These are phyloP conservation scores for Sciurus niger DNA, from an alignment of 2,113 vertebrate species.

Conservation along the genomic window DNA sequence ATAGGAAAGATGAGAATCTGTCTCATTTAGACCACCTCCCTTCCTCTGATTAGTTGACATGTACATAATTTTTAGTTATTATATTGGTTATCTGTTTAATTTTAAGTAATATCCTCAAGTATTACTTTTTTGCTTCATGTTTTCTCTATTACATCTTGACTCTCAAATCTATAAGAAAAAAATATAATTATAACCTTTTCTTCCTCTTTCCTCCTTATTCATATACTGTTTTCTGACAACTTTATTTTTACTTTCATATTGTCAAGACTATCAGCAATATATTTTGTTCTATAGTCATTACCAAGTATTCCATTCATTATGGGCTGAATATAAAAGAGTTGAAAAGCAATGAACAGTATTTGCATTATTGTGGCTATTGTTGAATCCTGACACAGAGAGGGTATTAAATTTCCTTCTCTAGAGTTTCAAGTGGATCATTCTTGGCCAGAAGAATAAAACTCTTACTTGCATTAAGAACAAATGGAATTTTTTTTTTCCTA, in stretches of 20 bases:
- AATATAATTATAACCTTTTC: background rate
- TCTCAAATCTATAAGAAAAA: constrained; percentile 12
- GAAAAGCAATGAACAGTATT: background rate
- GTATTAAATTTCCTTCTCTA: background rate
- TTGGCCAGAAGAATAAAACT: background rate
- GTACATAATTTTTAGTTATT: constrained; percentile 51
- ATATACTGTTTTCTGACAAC: background rate
- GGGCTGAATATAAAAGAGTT: constrained; percentile 39
- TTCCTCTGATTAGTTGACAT: background rate
- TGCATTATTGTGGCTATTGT: constrained; percentile 6
- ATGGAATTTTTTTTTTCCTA: background rate
- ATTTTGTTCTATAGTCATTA: background rate
- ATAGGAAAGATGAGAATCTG: constrained; percentile 25
- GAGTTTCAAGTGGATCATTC: background rate
- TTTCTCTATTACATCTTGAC: constrained; percentile 24
- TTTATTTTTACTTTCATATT: constrained; percentile 55
- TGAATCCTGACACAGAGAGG: background rate
- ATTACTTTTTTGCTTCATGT: constrained; percentile 49
- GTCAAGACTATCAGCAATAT: background rate
- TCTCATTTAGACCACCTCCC: background rate
- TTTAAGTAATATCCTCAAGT: constrained; percentile 37
- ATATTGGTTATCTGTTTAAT: background rate
- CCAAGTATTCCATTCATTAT: background rate
- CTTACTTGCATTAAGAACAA: constrained; percentile 32
- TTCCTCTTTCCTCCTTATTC: background rate